Base-by-base conservation (phyloP, 2,797 vertebrate species). In the Malacoraja senta region DNA sequence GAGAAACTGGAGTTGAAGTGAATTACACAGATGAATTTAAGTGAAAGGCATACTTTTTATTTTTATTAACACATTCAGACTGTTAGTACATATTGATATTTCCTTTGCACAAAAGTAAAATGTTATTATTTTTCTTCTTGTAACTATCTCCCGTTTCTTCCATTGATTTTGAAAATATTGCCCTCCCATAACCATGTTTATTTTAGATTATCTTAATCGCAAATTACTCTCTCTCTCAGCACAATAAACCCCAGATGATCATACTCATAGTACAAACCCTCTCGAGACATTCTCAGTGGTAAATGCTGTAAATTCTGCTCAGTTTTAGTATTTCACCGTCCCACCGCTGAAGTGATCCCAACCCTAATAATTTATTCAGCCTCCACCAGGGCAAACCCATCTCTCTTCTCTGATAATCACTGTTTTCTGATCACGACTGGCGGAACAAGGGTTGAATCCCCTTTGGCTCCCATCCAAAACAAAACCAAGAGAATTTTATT, bases 51-150 rank as follows among this genome's bases (percentile, higher is more conserved):
- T 86, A 13, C 68, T 17, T 78, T 78, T 78, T 19, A 35, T 65
- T 58, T n/a, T 68, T 17, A 21, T 32, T 19, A 88, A 68, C 84
- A 35, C 9, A 17, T 61, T n/a, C 84, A 88, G 61, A 21, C n/a
- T 35, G 29, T 88, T 88, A 35, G 53, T 68, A 8, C 17, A 88
- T 21, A 78, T 78, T 78, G n/a, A 7, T 35, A 17, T 65, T 88
- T 88, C 13, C 65, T 88, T 19, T 88, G 17, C 21, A 88, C 61
- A 88, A 88, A 19, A 68, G 63, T 88, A 65, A 88, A 88, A 65
- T 88, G 2, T 68, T 65, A 35, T 65, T 8, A 35, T 2, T 68
- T 58, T 53, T 63, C 61, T 63, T 63, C 7, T 29, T 68, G n/a
- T 88, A 88, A 68, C 17, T 88, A 32, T 88, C 13, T 68, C 32